Evolutionary conservation across 2,888 invertebrate genomes (phyloP).

Genomic region (Himalopsyche anomala): DNA sequence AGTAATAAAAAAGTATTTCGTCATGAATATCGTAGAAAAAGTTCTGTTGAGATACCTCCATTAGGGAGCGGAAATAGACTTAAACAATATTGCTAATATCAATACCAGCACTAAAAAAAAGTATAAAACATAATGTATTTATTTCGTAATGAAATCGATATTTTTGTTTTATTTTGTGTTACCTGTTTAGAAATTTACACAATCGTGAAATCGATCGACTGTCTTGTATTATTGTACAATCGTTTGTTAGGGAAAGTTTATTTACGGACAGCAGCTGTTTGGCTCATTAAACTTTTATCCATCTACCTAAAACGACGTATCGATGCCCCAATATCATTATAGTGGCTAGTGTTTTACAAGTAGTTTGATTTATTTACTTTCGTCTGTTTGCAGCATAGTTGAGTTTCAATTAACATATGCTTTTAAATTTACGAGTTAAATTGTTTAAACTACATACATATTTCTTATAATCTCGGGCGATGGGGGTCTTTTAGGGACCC

Average conservation of each 20-base stretch:
- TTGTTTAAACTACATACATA: not conserved
- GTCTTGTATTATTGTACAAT: not conserved
- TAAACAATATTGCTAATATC: too few relatives aligned
- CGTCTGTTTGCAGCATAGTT: not conserved
- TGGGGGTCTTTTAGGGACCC: too few relatives aligned
- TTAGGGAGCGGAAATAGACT: too few relatives aligned
- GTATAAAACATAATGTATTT: too few relatives aligned
- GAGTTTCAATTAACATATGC: not conserved
- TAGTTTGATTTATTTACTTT: not conserved
- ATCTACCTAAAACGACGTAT: conserved; percentile 36
- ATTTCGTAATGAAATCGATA: too few relatives aligned
- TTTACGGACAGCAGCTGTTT: conserved; percentile 45
- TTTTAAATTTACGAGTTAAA: not conserved
- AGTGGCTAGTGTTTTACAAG: conserved; percentile 11
- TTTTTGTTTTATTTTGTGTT: too few relatives aligned
- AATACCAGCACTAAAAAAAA: too few relatives aligned
- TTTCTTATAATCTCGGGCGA: too few relatives aligned
- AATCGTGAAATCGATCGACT: not conserved
- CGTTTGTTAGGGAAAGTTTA: not conserved
- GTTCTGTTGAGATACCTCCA: too few relatives aligned
- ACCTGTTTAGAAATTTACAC: too few relatives aligned
- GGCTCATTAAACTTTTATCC: conserved; percentile 49
- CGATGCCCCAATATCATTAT: conserved; percentile 45
- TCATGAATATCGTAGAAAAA: too few relatives aligned
- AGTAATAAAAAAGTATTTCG: too few relatives aligned